Percentiles rank a stretch among this genome's conserved stretches.
These are phyloP conservation scores for Apotomis capreana DNA, from an alignment of 2,888 invertebrate species.

Conservation along the genomic window DNA sequence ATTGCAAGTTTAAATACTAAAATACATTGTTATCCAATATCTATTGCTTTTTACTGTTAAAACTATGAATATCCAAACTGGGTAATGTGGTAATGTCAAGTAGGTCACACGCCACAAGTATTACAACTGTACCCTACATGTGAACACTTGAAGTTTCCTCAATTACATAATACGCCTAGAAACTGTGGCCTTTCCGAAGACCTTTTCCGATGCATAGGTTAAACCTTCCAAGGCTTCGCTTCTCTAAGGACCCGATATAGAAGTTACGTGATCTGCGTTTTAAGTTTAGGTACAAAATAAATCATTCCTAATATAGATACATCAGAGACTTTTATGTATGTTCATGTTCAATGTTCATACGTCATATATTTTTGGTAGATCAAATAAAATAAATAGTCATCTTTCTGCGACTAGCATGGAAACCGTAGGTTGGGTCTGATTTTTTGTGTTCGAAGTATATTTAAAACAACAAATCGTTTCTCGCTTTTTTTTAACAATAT, in stretches of 20 bases:
- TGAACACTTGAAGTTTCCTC: constrained; percentile 19
- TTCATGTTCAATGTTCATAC: too few species aligned
- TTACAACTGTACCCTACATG: constrained; percentile 2
- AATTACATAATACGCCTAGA: constrained; percentile 12
- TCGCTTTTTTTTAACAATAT: too few species aligned
- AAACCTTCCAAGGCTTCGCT: constrained; percentile 9
- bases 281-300: not conserved
- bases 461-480: too few species aligned
- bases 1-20: too few species aligned
- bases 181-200: constrained; percentile 24
- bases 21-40: too few species aligned
- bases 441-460: too few species aligned
- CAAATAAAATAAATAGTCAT: too few species aligned
- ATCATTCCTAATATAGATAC: not conserved
- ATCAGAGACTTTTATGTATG: too few species aligned
- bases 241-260: constrained; percentile 16
- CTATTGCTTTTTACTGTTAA: too few species aligned
- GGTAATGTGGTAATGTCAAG: not conserved
- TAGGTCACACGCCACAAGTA: constrained; percentile 4
- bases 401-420: too few species aligned
- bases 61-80: not conserved
- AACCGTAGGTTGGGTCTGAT: too few species aligned
- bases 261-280: constrained; percentile 6
- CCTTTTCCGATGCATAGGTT: constrained; percentile 11
- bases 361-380: too few species aligned